Conservation (phyloP, 1,140 invertebrate genomes). For the Daktulosphaira vitifoliae region DNA sequence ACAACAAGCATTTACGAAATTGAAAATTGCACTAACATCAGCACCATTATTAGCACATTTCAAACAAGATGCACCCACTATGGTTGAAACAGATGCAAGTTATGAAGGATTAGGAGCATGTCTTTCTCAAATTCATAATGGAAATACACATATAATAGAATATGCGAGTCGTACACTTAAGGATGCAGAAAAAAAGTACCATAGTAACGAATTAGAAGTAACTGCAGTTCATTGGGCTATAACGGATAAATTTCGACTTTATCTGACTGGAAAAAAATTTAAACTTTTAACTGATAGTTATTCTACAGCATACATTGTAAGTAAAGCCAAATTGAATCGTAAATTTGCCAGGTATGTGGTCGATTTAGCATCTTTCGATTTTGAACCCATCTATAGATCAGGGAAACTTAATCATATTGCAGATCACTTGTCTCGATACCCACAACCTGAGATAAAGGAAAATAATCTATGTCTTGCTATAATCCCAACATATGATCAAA, state of each 20-base stretch:
- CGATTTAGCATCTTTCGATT: no score
- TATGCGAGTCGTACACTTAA: no score
- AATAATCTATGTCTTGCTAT: not conserved
- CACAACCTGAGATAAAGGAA: not conserved
- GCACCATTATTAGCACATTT: not conserved
- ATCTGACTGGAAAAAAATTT: not conserved
- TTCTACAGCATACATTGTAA: no score
- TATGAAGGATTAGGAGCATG: not conserved
- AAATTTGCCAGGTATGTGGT: no score
- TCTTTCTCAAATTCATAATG: not conserved
- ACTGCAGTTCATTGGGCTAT: constrained; percentile 4
- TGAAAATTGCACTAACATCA: not conserved
- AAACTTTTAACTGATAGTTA: not conserved
- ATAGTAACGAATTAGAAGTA: not conserved
- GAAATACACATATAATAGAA: no score
- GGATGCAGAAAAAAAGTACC: not conserved
- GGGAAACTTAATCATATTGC: not conserved
- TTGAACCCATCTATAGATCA: no score
- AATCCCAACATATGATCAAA: not conserved
- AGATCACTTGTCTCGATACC: not conserved
- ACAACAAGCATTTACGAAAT: not conserved
- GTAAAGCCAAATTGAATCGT: not conserved
- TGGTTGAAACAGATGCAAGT: not conserved
- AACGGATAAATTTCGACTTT: not conserved
- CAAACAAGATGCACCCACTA: no score